phyloP scores from a whole-genome alignment of 1,140 invertebrate species.

The Ceratina australensis region DNA sequence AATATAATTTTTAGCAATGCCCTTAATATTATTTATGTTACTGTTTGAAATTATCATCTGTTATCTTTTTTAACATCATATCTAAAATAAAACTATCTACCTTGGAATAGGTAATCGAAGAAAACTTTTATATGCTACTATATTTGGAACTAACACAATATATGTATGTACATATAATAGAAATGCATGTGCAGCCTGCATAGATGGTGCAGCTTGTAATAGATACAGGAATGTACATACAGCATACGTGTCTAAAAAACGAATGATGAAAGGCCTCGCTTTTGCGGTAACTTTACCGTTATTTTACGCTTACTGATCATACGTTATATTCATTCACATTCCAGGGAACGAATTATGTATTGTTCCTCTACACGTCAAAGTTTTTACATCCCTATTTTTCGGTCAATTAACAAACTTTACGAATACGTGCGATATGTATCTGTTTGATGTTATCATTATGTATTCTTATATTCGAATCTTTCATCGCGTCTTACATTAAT shows the following conservation, averaged over 20 bases:
- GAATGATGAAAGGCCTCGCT: conserved; percentile 22
- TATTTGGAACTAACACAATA: no score
- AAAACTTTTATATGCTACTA: no score
- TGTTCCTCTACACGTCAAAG: neutral
- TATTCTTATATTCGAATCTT: neutral
- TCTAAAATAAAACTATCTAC: no score
- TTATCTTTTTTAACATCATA: neutral
- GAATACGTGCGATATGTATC: neutral
- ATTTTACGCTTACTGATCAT: conserved; percentile 37
- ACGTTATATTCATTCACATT: conserved; percentile 31
- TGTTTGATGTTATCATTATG: neutral
- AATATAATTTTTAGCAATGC: no score
- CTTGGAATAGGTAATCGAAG: no score
- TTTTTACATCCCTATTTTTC: neutral
- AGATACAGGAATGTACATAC: neutral
- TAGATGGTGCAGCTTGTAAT: no score
- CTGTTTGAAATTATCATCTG: neutral
- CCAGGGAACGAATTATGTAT: conserved; percentile 2
- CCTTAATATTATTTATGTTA: conserved; percentile 37
- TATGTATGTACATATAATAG: neutral
- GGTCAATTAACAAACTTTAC: neutral
- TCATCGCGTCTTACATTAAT: neutral
- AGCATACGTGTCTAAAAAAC: neutral
- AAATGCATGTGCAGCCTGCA: no score
- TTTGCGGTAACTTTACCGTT: conserved; percentile 25